These are phyloP conservation scores for Nephrocerus scutellatus DNA, from an alignment of 2,888 invertebrate genomes.

Conservation along the genomic window DNA sequence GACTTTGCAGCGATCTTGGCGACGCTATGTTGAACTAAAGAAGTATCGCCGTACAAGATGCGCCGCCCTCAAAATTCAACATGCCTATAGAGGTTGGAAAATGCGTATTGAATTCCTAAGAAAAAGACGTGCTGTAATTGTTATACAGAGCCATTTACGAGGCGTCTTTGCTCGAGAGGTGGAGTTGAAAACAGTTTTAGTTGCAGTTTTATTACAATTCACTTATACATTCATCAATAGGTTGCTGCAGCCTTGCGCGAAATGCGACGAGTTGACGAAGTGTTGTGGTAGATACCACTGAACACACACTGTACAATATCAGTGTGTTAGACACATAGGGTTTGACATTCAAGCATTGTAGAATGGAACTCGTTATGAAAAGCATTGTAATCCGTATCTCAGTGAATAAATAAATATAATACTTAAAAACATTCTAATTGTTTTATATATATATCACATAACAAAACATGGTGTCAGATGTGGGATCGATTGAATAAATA, in stretches of 20 bases:
- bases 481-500: too few species aligned
- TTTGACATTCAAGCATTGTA: too few species aligned
- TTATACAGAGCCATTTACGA: constrained; percentile 77
- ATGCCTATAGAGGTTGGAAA: constrained; percentile 80
- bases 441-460: too few species aligned
- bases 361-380: too few species aligned
- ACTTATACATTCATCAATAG: constrained; percentile 26
- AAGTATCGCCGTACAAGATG: constrained; percentile 60
- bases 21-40: constrained; percentile 57
- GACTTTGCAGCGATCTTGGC: constrained; percentile 70
- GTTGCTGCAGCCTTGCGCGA: constrained; percentile 77
- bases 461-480: too few species aligned
- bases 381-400: too few species aligned
- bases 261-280: constrained; percentile 76
- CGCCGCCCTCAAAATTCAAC: constrained; percentile 70
- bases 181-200: constrained; percentile 49
- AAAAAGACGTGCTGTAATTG: constrained; percentile 73
- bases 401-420: too few species aligned
- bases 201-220: background rate
- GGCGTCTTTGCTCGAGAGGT: constrained; percentile 88
- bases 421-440: too few species aligned
- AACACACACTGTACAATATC: too few species aligned
- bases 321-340: too few species aligned
- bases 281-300: too few species aligned
- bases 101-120: constrained; percentile 72